Evolutionary conservation across 2,888 invertebrate genomes (phyloP), one percentile per base, ranked within the genome.

Genomic region (Punctoribates punctum): DNA sequence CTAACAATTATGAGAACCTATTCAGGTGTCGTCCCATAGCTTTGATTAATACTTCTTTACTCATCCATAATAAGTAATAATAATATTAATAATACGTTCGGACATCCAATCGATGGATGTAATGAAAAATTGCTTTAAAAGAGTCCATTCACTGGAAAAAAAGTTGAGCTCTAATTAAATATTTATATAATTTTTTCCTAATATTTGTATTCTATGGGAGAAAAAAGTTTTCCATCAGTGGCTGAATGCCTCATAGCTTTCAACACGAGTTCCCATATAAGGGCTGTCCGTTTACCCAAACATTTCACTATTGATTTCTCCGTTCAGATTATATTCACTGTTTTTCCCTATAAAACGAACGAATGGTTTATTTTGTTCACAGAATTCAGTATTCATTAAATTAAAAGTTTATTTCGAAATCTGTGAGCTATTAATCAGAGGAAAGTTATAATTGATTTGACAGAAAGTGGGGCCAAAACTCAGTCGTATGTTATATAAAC

Each of bases 151-250:
- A 57, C 25, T 57, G 57, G 11, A 57, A 25, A 57, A 54, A 25
- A 57, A n/a, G 20, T 54, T 57, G 25, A 25, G 23, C 57, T 25
- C 57, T 57, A 57, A 57, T 57, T 57, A 57, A 57, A 57, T 57
- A 57, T 57, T 57, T 57, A 57, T 57, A 57, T 57, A 57, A 57
- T 25, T 57, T 57, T 57, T 57, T 25, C 23, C 57, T 34, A 34
- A 20, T 57, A 25, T 57, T 57, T 57, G 57, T 57, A 57, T 57
- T 13, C 57, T 57, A 25, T 57, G 8, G n/a, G 3, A 54, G 20
- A n/a, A n/a, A n/a, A 34, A 34, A 25, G 25, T 57, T 57, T 57
- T 57, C 6, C 46, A 48, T 48, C 23, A 48, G 6, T 48, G 3
- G 13, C 17, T 13, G 46, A 48, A 57, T 57, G 57, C 25, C 25